Percentiles rank a stretch among this genome's conserved stretches.
Evolutionary conservation across 2,113 vertebrate genomes (phyloP).

Genomic region (Motacilla alba): DNA sequence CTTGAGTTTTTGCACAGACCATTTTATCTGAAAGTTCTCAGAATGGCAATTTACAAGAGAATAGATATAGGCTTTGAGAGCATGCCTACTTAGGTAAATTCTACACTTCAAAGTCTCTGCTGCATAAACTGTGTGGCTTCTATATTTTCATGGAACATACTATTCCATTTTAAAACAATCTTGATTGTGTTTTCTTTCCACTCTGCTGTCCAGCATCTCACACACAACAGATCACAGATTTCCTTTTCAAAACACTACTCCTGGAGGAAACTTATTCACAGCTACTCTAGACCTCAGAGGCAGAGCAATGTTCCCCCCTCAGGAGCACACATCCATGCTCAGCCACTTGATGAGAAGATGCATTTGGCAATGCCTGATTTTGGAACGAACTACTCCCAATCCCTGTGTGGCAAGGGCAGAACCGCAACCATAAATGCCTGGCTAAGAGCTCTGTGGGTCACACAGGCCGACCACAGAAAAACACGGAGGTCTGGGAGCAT

Average conservation of each 20-base stretch:
- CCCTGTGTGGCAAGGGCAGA: fast-evolving
- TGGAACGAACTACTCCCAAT: fast-evolving
- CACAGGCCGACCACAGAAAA: background rate
- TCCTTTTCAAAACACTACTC: background rate
- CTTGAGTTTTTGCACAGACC: background rate
- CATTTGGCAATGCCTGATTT: fast-evolving
- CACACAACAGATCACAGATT: background rate
- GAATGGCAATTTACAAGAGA: fast-evolving
- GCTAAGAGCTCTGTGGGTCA: background rate
- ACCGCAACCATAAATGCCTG: fast-evolving
- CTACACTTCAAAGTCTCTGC: background rate
- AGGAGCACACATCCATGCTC: background rate
- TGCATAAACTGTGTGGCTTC: background rate
- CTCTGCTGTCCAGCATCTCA: background rate
- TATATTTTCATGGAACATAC: background rate
- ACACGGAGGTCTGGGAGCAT: fast-evolving
- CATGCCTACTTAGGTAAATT: background rate
- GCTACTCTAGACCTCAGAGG: background rate
- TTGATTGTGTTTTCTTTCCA: background rate
- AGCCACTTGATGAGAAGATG: fast-evolving
- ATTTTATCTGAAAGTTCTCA: background rate
- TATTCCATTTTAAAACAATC: background rate
- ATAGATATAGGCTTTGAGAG: background rate
- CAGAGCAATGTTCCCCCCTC: fast-evolving
- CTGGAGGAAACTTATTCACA: background rate